phyloP scores from a whole-genome alignment of 2,797 vertebrate genomes.

The Oceanodroma leucorhoa region DNA sequence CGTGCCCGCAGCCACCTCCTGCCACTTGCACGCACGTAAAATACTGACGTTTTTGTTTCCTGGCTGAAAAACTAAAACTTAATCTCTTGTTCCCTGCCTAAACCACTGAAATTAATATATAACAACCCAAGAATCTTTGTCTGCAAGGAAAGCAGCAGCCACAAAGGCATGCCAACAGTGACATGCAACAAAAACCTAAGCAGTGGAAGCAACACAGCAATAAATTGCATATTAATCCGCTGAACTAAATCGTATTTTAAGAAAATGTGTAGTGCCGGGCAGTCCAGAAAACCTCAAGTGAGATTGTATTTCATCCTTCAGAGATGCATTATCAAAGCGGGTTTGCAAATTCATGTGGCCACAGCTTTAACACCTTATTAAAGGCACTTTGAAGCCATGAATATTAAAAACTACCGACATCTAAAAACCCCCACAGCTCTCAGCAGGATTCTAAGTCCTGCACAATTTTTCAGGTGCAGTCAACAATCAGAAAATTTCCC shows the following conservation, averaged over 20 bases:
- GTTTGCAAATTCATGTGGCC: neutral
- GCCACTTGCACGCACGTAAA: fast-evolving
- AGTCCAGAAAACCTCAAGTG: neutral
- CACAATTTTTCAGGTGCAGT: neutral
- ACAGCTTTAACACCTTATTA: neutral
- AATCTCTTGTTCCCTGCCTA: neutral
- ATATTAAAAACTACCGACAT: neutral
- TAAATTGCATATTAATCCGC: constrained; percentile 21
- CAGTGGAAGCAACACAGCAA: neutral
- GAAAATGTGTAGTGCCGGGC: neutral
- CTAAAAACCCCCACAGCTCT: neutral
- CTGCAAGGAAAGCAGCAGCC: neutral
- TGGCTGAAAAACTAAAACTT: neutral
- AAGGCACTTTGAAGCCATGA: neutral
- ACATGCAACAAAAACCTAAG: neutral
- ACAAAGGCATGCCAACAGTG: neutral
- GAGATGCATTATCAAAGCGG: neutral
- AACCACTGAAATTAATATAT: neutral
- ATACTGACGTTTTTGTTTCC: neutral
- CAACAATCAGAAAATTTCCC: neutral
- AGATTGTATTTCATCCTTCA: neutral
- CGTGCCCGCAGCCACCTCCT: neutral
- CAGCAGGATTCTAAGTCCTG: neutral
- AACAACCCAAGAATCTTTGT: neutral
- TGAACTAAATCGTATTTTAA: neutral